phyloP scores from a whole-genome alignment of 2,888 invertebrate genomes.

The Drosophila paracracens region DNA sequence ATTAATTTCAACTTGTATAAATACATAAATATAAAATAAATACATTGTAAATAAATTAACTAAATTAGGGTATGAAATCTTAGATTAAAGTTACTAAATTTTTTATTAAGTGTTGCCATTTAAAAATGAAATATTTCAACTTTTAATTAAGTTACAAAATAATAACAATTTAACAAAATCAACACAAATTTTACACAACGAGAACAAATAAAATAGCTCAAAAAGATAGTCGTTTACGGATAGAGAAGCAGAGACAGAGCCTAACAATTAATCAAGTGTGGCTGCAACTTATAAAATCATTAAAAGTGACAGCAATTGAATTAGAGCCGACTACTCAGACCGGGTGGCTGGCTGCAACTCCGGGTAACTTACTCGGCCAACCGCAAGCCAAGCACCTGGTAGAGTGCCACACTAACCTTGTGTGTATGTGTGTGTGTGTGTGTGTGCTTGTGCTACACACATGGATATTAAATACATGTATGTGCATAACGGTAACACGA shows the following conservation, averaged over 20 bases:
- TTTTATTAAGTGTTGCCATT: background rate
- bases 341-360: conserved; percentile 21
- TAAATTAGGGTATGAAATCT: background rate
- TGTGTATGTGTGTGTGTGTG: background rate
- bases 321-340: conserved; percentile 51
- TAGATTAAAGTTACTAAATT: too few species aligned
- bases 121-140: too few species aligned
- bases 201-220: conserved; percentile 62
- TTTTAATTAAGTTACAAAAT: conserved; percentile 12
- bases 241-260: conserved; percentile 12
- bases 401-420: conserved; percentile 23
- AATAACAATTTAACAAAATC: conserved; percentile 9
- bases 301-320: conserved; percentile 71
- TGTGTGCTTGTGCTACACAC: background rate
- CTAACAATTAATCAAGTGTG: conserved; percentile 52
- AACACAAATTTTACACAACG: conserved; percentile 41
- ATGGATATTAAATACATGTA: conserved; percentile 20
- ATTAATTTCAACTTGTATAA: background rate
- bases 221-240: conserved; percentile 13
- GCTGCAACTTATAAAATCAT: conserved; percentile 74
- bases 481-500: conserved; percentile 40
- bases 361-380: conserved; percentile 8
- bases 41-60: too few species aligned
- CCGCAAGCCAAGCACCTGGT: conserved; percentile 31
- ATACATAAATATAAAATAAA: background rate